Evolutionary conservation across 2,888 invertebrate species (phyloP).

Genomic region (Calliphora vomitoria): DNA sequence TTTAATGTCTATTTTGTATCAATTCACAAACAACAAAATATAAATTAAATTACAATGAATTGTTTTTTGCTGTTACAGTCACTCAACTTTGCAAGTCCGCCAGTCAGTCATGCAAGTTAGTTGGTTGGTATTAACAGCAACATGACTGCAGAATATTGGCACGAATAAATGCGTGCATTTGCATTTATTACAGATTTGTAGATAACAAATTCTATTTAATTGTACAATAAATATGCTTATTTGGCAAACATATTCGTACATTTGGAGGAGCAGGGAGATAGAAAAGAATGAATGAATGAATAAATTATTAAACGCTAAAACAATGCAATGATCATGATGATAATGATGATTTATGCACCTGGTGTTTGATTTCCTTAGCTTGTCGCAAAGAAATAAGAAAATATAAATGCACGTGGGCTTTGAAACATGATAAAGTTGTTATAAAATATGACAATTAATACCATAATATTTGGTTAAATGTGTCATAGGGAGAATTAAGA

Average conservation of each 20-base stretch:
- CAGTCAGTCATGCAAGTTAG: background rate
- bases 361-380: conserved; percentile 3
- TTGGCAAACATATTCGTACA: background rate
- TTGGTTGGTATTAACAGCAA: background rate
- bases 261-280: background rate
- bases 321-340: conserved; percentile 5
- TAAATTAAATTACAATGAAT: conserved; percentile 26
- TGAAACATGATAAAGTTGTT: conserved; percentile 21
- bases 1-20: conserved; percentile 28
- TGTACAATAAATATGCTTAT: background rate
- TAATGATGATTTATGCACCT: conserved; percentile 54
- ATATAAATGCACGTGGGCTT: conserved; percentile 46
- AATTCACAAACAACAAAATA: conserved; percentile 15
- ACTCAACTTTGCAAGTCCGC: background rate
- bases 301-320: background rate
- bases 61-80: background rate
- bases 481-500: conserved; percentile 5
- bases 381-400: background rate
- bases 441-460: background rate
- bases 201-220: conserved; percentile 28
- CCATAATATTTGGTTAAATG: background rate
- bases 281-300: background rate
- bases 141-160: background rate
- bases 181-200: conserved; percentile 40
- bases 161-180: conserved; percentile 39